phyloP scores from a whole-genome alignment of 2,888 invertebrate genomes.

The Platycnemis pennipes region DNA sequence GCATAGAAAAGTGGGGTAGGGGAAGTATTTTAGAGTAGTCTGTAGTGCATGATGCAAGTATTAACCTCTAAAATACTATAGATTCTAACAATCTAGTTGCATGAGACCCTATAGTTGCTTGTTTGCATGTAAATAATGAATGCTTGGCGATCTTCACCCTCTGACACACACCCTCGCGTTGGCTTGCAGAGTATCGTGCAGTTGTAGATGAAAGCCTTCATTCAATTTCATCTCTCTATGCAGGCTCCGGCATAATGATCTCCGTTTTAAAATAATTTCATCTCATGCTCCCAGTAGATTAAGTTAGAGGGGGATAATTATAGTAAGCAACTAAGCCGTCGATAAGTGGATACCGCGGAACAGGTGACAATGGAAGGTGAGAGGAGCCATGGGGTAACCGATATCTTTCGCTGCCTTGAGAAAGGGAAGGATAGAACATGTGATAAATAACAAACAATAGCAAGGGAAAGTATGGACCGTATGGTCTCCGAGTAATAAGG shows the following conservation, averaged over 20 bases:
- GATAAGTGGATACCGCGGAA: not conserved
- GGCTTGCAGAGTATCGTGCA: no score
- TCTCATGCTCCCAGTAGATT: not conserved
- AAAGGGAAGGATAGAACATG: not conserved
- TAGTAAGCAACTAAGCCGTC: not conserved
- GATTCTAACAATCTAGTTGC: no score
- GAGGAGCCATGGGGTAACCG: not conserved
- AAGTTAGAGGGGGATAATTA: not conserved
- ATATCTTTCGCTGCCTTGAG: not conserved
- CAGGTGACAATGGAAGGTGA: not conserved
- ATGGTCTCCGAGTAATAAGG: not conserved
- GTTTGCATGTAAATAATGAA: no score
- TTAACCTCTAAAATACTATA: no score
- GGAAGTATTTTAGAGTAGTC: no score
- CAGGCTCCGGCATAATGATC: not conserved
- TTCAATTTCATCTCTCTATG: not conserved
- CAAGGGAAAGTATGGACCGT: not conserved
- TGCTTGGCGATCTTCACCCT: no score
- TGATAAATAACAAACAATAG: not conserved
- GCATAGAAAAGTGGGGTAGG: no score
- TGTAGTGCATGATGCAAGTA: no score
- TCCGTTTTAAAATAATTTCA: not conserved
- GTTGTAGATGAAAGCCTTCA: no score
- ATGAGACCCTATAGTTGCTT: no score
- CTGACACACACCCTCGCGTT: no score